Evolutionary conservation across 2,888 invertebrate species (phyloP).

Genomic region (Chrysolina americana): DNA sequence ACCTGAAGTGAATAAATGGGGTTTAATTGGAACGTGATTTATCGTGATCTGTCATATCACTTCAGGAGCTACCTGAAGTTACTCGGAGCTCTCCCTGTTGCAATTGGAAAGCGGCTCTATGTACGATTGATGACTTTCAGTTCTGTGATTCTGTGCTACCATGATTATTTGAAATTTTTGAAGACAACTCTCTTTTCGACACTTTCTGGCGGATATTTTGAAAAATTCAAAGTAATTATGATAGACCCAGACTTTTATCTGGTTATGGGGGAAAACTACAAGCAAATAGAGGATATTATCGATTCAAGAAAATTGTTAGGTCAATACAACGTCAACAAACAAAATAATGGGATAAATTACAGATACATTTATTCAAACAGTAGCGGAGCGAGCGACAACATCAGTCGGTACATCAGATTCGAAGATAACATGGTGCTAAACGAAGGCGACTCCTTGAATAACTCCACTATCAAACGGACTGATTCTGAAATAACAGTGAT

Average conservation of each 20-base stretch:
- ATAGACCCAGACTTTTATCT: slow-evolving; percentile 47
- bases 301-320: slow-evolving; percentile 65
- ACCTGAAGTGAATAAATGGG: too few species aligned
- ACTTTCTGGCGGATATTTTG: slow-evolving; percentile 39
- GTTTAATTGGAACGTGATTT: too few species aligned
- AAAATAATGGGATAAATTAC: slow-evolving; percentile 51
- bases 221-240: slow-evolving; percentile 54
- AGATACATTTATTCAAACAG: slow-evolving; percentile 60
- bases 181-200: neutral
- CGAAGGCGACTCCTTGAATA: slow-evolving; percentile 57
- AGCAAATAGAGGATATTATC: slow-evolving; percentile 67
- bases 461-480: slow-evolving; percentile 70
- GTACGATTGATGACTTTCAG: too few species aligned
- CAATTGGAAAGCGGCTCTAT: too few species aligned
- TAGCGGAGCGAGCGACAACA: slow-evolving; percentile 37
- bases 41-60: too few species aligned
- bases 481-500: slow-evolving; percentile 76
- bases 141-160: too few species aligned
- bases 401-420: slow-evolving; percentile 39
- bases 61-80: too few species aligned
- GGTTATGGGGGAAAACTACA: slow-evolving; percentile 54
- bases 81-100: too few species aligned
- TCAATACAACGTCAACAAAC: slow-evolving; percentile 63
- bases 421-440: slow-evolving; percentile 57
- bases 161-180: neutral